phyloP scores from a whole-genome alignment of 2,888 invertebrate species.

The Thera britannica region DNA sequence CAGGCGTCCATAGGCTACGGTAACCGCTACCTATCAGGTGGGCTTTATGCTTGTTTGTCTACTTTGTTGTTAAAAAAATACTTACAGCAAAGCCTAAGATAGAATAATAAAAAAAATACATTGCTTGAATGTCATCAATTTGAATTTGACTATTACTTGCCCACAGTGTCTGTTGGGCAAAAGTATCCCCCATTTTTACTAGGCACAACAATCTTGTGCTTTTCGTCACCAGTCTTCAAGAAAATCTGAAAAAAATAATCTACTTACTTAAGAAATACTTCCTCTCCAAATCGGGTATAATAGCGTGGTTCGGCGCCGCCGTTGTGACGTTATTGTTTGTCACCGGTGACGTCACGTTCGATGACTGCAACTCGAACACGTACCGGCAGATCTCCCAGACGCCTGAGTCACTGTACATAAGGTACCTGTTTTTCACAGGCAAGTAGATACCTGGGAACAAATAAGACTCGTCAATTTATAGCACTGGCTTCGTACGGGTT shows the following conservation, averaged over 20 bases:
- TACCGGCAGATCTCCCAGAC: slow-evolving; percentile 87
- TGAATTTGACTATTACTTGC: too few relatives aligned
- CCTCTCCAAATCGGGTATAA: slow-evolving; percentile 56
- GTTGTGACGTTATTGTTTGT: slow-evolving; percentile 44
- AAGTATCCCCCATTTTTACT: too few relatives aligned
- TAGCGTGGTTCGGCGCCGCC: slow-evolving; percentile 51
- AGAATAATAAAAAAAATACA: too few relatives aligned
- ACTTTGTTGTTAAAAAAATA: too few relatives aligned
- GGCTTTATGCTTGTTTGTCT: too few relatives aligned
- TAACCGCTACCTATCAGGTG: too few relatives aligned
- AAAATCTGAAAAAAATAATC: background rate
- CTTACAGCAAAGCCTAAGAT: too few relatives aligned
- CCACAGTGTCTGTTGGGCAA: too few relatives aligned
- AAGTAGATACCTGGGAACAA: slow-evolving; percentile 82
- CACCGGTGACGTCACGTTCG: slow-evolving; percentile 34
- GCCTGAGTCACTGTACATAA: slow-evolving; percentile 88
- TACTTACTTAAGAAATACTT: slow-evolving; percentile 62
- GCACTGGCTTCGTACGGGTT: too few relatives aligned
- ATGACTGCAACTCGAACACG: slow-evolving; percentile 62
- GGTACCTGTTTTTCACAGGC: slow-evolving; percentile 81
- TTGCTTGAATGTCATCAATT: too few relatives aligned
- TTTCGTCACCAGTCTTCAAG: background rate
- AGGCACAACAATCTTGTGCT: too few relatives aligned
- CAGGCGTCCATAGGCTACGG: too few relatives aligned
- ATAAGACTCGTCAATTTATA: background rate